Evolutionary conservation across 2,113 vertebrate genomes (phyloP), one percentile per base, ranked within the genome.

Genomic region (Alosa alosa): DNA sequence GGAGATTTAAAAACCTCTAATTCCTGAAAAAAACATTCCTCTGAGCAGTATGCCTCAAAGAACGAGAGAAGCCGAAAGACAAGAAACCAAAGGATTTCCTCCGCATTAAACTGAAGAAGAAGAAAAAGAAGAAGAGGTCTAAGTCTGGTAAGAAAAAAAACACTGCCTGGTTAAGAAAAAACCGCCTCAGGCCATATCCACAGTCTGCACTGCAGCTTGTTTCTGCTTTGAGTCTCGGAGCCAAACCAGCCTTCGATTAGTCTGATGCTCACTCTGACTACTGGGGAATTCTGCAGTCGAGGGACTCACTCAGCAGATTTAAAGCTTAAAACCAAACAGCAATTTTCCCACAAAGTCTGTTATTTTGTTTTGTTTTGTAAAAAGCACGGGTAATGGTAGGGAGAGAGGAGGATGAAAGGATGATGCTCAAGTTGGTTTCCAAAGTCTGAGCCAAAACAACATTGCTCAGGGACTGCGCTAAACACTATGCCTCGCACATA

Each of bases 41-140:
- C 72, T 78, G 25, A 78, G 1, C 84, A 95, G 94, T 92, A 92
- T 94, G 94, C 88, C 87, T 94, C 90, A 97, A 97, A 94, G 94
- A 95, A 50, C 92, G 92, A 81, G 97, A 97, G 88, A 96, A 96
- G 91, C 94, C 87, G 88, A 97, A 96, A 94, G 97, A 97, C 86
- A 98, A 95, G 92, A 97, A 96, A 93, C 94, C 94, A 87, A 97
- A 95, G 94, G 96, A 97, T 88, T 96, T 93, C 91, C 96, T 97
- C 83, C 96, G 94, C 89, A 95, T 97, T 50, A 98, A 97, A 89
- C 94, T 97, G 82, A 99, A 97, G 95, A 99, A 97, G 89, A 98
- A 96, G 93, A 98, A 96, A 92, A 97, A 96, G 89, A 99, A 96
- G 92, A 98, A 96, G 95, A 97, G 95, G 92, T 90, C 90, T 60